Percentiles rank a stretch among this genome's conserved stretches.
Conservation (phyloP, 2,113 vertebrate species). For the Phasianus colchicus region DNA sequence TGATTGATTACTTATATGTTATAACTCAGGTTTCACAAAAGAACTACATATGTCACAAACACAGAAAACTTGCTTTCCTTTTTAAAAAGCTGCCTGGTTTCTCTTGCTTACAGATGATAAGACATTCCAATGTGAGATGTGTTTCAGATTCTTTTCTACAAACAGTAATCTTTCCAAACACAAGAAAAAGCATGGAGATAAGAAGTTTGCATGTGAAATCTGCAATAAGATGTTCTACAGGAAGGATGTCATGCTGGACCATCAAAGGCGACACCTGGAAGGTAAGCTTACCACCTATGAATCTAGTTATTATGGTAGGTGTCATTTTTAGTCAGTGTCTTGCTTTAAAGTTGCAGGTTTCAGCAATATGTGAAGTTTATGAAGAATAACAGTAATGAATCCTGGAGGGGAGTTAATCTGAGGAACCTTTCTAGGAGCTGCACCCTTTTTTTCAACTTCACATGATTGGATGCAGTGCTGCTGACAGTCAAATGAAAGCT, state of each 20-base stretch:
- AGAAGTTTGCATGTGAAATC: conserved; percentile 95
- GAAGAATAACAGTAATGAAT: not conserved
- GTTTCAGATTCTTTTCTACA: conserved; percentile 98
- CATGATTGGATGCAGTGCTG: not conserved
- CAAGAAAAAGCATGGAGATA: conserved; percentile 98
- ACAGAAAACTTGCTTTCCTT: not conserved
- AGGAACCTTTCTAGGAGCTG: not conserved
- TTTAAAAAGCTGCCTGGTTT: conserved; percentile 22
- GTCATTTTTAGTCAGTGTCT: not conserved
- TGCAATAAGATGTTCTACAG: conserved; percentile 99
- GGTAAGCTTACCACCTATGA: conserved; percentile 77
- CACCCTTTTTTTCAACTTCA: not conserved
- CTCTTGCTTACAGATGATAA: conserved; percentile 89
- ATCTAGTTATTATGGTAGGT: not conserved
- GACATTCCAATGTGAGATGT: conserved; percentile 99
- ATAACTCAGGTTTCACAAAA: not conserved
- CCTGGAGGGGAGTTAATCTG: not conserved
- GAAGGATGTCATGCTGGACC: conserved; percentile 98
- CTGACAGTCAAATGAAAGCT: not conserved
- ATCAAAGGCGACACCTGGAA: conserved; percentile 92
- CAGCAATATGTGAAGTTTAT: not conserved
- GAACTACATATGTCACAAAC: not conserved
- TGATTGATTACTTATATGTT: not conserved
- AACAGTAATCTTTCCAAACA: conserved; percentile 99
- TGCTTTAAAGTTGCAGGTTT: not conserved